A percentile compares a stretch with the other conserved stretches of the same genome.
Conservation (phyloP, 2,113 vertebrate genomes). For the Gambusia affinis region DNA sequence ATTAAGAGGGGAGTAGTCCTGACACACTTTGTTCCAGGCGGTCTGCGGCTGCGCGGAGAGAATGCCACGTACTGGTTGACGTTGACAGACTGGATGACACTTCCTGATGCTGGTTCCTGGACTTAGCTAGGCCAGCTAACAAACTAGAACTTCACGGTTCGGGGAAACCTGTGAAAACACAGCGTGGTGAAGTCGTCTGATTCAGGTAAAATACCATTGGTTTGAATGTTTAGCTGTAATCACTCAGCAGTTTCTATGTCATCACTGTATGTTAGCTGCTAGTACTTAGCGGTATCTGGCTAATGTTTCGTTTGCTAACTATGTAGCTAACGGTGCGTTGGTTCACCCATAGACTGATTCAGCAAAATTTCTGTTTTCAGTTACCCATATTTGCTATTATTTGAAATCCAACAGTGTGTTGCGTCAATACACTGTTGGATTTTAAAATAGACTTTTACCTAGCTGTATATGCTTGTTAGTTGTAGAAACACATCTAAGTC, state of each 20-base stretch:
- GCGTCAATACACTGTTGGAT: not conserved
- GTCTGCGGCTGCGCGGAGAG: constrained; percentile 65
- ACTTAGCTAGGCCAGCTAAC: constrained; percentile 54
- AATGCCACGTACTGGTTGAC: constrained; percentile 81
- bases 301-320: constrained; percentile 17
- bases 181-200: constrained; percentile 62
- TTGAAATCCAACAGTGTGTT: not conserved
- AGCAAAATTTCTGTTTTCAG: not conserved
- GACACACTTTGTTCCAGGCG: constrained; percentile 17
- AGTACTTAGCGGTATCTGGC: constrained; percentile 33
- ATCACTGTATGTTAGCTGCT: constrained; percentile 14
- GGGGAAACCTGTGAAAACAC: constrained; percentile 54
- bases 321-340: constrained; percentile 35
- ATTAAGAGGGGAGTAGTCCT: not conserved
- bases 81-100: constrained; percentile 60
- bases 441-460: accelerated
- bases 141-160: constrained; percentile 55
- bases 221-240: not conserved
- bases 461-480: constrained; percentile 6
- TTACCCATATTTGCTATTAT: not conserved
- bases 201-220: constrained; percentile 53
- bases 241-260: not conserved
- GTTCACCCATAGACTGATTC: constrained; percentile 20
- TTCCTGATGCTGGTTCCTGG: constrained; percentile 74
- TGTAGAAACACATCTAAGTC: not conserved